Conservation (phyloP, 2,888 invertebrate genomes). For the Gastracanthus pulcherrimus region DNA sequence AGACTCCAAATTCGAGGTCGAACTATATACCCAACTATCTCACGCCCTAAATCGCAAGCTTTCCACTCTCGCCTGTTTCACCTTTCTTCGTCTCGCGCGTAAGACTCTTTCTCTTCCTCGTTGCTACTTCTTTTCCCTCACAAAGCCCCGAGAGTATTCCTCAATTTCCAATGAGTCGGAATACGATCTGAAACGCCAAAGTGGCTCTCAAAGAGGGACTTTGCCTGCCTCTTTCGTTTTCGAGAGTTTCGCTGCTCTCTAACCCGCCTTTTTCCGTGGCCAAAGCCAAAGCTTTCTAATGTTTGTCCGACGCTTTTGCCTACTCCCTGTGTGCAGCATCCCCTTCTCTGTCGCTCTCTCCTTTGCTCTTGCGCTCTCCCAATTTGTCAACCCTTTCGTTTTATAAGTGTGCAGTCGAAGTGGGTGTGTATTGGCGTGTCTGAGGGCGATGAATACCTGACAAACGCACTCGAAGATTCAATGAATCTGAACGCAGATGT, state of each 20-base stretch:
- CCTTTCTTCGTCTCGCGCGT: slow-evolving; percentile 17
- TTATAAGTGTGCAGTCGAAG: too few species aligned
- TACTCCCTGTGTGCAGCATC: too few species aligned
- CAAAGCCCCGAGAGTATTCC: slow-evolving; percentile 64
- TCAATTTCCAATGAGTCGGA: slow-evolving; percentile 78
- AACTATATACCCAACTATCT: neutral
- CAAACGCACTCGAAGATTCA: slow-evolving; percentile 25
- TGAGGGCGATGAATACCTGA: neutral
- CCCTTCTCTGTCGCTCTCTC: slow-evolving; percentile 31
- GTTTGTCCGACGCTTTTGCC: slow-evolving; percentile 42
- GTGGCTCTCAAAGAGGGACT: slow-evolving; percentile 71
- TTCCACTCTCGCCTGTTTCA: neutral
- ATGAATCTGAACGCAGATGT: slow-evolving; percentile 12
- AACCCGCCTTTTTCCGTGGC: slow-evolving; percentile 15
- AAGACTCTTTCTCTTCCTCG: slow-evolving; percentile 8
- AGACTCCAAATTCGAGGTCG: neutral
- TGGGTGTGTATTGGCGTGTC: too few species aligned
- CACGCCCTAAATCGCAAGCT: slow-evolving; percentile 29
- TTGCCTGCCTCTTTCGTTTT: slow-evolving; percentile 50
- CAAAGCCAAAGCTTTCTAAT: slow-evolving; percentile 48
- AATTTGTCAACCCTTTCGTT: slow-evolving; percentile 20
- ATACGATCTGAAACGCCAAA: slow-evolving; percentile 77
- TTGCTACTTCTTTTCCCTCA: slow-evolving; percentile 33
- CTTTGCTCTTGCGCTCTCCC: slow-evolving; percentile 2
- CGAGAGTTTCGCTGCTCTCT: slow-evolving; percentile 58